Base-by-base conservation (phyloP, 92 coral and sea anemone genomes). In the Porites lobata region DNA sequence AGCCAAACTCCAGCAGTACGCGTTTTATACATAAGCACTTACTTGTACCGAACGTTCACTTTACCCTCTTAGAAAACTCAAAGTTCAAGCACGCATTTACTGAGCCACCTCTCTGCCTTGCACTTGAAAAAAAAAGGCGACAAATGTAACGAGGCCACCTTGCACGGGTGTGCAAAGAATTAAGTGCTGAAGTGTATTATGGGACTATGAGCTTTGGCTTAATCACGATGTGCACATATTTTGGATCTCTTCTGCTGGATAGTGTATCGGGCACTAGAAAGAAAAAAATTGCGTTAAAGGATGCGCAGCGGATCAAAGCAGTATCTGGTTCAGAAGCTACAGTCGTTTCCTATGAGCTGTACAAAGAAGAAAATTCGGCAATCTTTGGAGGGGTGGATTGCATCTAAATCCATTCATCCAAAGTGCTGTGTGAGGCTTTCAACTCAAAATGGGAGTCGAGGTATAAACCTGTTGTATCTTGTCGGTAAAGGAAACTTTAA, bases 401-500 rank as follows among this genome's bases (percentile, higher is more conserved):
- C 91, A 72, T 24, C 95, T 59, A 78, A 70, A 19, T 53, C 75
- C 53, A 24, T 70, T 26, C n/a, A 70, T 11, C 75, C 54, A 70
- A 47, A 13, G 17, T 1, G 52, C 50, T 70, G 75, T 29, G 75
- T 32, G 5, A 15, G 52, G 7, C 54, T 70, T 26, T 61, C 81
- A 51, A 91, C 92, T 24, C 85, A 79, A 64, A 87, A 82, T 80
- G 87, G 68, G 74, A 65, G 76, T 58, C 86, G 91, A 24, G 65
- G 75, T 54, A 57, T 74, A 24, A 76, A 86, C 56, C 79, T 87
- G 81, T 21, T 91, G 22, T 75, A 78, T 56, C 91, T 87, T 67
- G 91, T 81, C 13, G 93, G 85, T 43, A 73, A 89, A 4, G 84
- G 91, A 21, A 87, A 92, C 19, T 89, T 89, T 67, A 92, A 86